Base-by-base conservation (phyloP, 1,140 invertebrate species). In the Lamellibrachia luymesi region DNA sequence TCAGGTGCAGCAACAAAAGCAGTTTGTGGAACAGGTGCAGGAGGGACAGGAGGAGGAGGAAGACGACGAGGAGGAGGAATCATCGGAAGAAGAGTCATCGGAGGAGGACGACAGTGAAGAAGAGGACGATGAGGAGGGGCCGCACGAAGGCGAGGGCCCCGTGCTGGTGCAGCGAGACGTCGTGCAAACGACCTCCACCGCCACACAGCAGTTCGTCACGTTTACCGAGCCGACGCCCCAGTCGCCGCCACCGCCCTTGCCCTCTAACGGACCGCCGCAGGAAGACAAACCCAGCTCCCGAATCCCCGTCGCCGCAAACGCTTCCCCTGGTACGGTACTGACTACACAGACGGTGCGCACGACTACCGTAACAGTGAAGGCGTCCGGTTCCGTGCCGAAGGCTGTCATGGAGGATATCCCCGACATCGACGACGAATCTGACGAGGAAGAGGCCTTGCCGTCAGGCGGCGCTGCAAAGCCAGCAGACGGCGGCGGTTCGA, bases 91-190 rank as follows among this genome's bases (percentile, higher is more conserved):
- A n/a, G 92, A 92, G 49, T 51, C 50, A 27, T 92, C 92, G 27
- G 92, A 92, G 49, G 92, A 92, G 4, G 92, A 92, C 27, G 52
- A 56, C 52, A 50, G 51, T 13, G 92, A 92, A 17, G 92, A 92
- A 50, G 92, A 92, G 50, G 92, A 92, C 7, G 92, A 92, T 0
- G 92, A 92, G 92, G 52, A 92, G 2, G 92, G 51, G 0, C 13
- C 13, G 64, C 64, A 80, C 64, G 64, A 22, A 1, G 13, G 64
- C 64, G 64, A 80, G 25, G 64, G 64, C 17, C 64, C 64, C 64
- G 64, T 80, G 64, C 13, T 10, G 64, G 25, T 80, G 13, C 64
- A 80, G 13, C 64, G 25, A 22, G 64, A 22, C 64, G 64, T 80
- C 64, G 64, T 80, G 64, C 64, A 80, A 22, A 80, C 64, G 64